Evolutionary conservation across 2,797 vertebrate genomes (phyloP).

Genomic region (Nannoperca obscura): DNA sequence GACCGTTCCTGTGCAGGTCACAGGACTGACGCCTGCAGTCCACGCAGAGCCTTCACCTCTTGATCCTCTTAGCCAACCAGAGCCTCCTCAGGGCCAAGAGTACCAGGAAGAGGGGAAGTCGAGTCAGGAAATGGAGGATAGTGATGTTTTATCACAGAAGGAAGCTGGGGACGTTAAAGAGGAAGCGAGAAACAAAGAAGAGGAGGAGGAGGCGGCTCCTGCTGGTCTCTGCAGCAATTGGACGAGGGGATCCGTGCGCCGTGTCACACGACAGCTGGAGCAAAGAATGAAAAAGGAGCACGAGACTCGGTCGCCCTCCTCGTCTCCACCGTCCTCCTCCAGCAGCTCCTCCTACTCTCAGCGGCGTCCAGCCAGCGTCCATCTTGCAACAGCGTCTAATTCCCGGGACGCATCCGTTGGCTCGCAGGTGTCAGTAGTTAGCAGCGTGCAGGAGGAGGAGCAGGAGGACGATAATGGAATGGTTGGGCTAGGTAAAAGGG

Average conservation of each 20-base stretch:
- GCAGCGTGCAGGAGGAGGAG: slow-evolving; percentile 50
- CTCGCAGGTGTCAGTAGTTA: slow-evolving; percentile 57
- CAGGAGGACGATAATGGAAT: slow-evolving; percentile 45
- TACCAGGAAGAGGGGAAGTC: slow-evolving; percentile 62
- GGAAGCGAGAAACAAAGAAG: slow-evolving; percentile 73
- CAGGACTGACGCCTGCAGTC: slow-evolving; percentile 58
- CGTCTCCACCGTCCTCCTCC: slow-evolving; percentile 62
- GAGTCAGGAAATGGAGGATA: slow-evolving; percentile 57
- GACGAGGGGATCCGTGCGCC: slow-evolving; percentile 91
- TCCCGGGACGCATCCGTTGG: slow-evolving; percentile 66
- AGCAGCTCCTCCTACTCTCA: slow-evolving; percentile 65
- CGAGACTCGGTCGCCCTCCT: slow-evolving; percentile 75
- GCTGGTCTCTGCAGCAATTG: slow-evolving; percentile 82
- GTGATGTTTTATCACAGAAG: slow-evolving; percentile 42
- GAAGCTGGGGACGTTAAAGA: slow-evolving; percentile 73
- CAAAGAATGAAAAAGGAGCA: slow-evolving; percentile 91
- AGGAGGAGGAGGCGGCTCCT: slow-evolving; percentile 67
- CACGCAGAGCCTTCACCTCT: slow-evolving; percentile 17
- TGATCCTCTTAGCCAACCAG: slow-evolving; percentile 43
- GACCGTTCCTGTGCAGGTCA: slow-evolving; percentile 66
- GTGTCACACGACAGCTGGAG: slow-evolving; percentile 94
- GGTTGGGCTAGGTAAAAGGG: slow-evolving; percentile 53
- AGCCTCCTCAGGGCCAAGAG: slow-evolving; percentile 42
- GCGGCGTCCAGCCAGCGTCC: slow-evolving; percentile 74
- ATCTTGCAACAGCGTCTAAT: slow-evolving; percentile 79